Evolutionary conservation across 92 coral and sea anemone genomes (phyloP), one percentile per base, ranked within the genome.

Genomic region (Micromussa lordhowensis): DNA sequence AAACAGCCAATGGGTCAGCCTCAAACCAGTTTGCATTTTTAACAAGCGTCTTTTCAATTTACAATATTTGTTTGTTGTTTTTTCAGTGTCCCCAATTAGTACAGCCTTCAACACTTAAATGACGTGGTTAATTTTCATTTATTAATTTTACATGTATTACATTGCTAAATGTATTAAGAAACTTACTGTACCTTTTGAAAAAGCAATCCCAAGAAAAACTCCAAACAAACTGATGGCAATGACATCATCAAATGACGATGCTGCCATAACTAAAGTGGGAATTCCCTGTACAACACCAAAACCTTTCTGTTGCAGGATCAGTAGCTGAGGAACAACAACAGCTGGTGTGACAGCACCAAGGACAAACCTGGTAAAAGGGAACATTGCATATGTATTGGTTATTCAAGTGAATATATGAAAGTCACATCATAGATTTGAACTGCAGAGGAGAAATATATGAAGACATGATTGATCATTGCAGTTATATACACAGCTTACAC

Each of bases 271-370:
- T 40, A 97, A 95, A 29, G 99, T 97, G 57, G 99, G 99, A 15
- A 97, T 96, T 30, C 99, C 99, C 34, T 97, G 94, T 38, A 94
- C 93, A 9, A 91, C 94, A 51, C 99, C 99, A 86, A 91, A 95
- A n/a, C 99, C 98, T 82, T 92, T 94, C 30, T 80, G 87, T 78
- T 97, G 99, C 68, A 97, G 91, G 69, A 90, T 89, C 15, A 97
- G 88, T 34, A 97, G 93, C 75, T 93, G 94, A 24, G 99, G 99
- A 31, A 97, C 99, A 31, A 97, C 99, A 38, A 97, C 99, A 58
- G 99, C 99, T 68, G 99, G 99, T 24, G 99, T 96, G 24, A 97
- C 99, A 32, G 99, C 99, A 35, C 98, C 98, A 68, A 97, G 95
- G 24, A 97, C 94, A 94, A 97, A 97, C 89, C 99, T 97, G 74